Base-by-base conservation (phyloP, 2,888 invertebrate genomes). In the Eilema depressum region DNA sequence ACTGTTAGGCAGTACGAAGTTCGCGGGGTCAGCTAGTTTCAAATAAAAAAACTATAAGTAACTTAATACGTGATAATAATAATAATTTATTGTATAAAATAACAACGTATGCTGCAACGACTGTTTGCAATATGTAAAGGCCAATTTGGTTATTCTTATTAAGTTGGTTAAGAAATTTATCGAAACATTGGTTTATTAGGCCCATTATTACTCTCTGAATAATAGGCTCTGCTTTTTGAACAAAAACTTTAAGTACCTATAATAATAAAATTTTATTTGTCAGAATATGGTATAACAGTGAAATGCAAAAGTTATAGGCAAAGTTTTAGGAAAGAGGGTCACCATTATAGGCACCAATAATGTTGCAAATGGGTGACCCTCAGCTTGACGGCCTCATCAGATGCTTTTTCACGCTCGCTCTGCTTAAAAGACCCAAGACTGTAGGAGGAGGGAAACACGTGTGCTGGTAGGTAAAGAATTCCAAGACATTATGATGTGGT, bases 81-180 rank as follows among this genome's bases (percentile, higher is more conserved):
- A 53, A 53, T 53, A 53, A 53, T 53, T 53, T 53, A 53, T n/a
- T 53, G 53, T 53, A 20, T n/a, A 53, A 53, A 53, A 53, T 10
- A 53, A 53, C 10, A 53, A 53, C 3, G 53, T 53, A 10, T 53
- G 53, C 53, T n/a, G 56, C 65, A 64, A 64, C 30, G n/a, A 14
- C 23, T 63, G 57, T 56, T 56, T 65, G 65, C 65, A 56, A 65
- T 56, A 33, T 12, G 57, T 56, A 65, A 65, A 65, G 30, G 65
- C 23, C 65, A 65, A 25, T 65, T 65, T 56, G 56, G n/a, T 65
- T 65, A 33, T 28, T 65, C 10, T 56, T 20, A 26, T 30, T 23
- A 65, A 23, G n/a, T 28, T 7, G 28, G 64, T 64, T 53, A 57
- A 28, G 65, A 65, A 57, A 56, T 65, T 56, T 28, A 26, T 25